Conservation (phyloP, 2,797 vertebrate species). For the Pipistrellus kuhlii region DNA sequence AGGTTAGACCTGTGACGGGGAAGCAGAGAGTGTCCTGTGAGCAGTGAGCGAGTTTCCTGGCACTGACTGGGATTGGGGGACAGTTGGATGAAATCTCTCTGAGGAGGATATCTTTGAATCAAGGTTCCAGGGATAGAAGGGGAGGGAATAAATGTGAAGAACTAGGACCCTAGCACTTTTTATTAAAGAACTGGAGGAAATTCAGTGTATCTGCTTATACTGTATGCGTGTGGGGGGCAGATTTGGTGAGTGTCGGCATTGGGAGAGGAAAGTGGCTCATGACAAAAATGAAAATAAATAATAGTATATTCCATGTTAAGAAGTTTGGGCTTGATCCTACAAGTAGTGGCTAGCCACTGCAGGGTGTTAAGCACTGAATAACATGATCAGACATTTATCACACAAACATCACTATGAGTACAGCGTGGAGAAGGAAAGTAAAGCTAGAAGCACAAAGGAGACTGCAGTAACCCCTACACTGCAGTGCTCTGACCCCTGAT, state of each 20-base stretch:
- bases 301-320: neutral
- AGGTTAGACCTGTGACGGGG: neutral
- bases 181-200: neutral
- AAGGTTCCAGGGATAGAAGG: neutral
- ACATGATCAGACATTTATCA: neutral
- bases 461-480: neutral
- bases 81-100: neutral
- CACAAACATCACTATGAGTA: neutral
- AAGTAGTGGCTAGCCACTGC: neutral
- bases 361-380: neutral
- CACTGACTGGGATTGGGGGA: neutral
- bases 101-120: neutral
- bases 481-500: neutral
- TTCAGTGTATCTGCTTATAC: neutral
- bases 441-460: neutral
- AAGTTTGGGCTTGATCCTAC: neutral
- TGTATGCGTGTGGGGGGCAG: neutral
- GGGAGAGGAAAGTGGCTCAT: neutral
- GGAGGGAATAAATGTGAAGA: neutral
- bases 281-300: neutral
- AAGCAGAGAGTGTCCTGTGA: neutral
- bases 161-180: neutral
- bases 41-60: neutral
- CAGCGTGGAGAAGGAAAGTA: neutral
- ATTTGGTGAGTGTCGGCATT: neutral